Base-by-base conservation (phyloP, 1,140 invertebrate genomes). In the Trachelipus rathkii region DNA sequence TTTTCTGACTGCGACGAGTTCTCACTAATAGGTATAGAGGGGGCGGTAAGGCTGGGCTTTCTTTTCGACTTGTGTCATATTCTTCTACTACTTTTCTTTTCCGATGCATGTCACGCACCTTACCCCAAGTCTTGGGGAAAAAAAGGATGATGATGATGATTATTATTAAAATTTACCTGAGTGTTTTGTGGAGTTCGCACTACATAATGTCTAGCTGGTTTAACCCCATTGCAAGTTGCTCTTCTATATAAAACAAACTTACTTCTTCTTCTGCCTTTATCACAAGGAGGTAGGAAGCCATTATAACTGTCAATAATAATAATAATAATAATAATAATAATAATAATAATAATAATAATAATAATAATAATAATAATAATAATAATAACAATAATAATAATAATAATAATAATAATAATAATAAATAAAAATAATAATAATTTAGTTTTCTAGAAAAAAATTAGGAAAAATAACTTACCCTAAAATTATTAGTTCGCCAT, bases 201-300 rank as follows among this genome's bases (percentile, higher is more conserved):
- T 77, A 96, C 91, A 85, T 98, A 98, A 87, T 97, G 95, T 85
- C 93, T 94, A 68, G 93, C 95, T 82, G 94, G 91, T 83, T 95
- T 95, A 24, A 99, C 95, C 46, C 96, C 96, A 86, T 97, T 98
- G 45, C 95, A 88, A 78, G 89, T 87, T 74, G 89, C 88, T 82
- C 95, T 89, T 85, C 95, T 92, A 85, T 91, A 92, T 33, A 98
- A 87, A 75, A 95, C 90, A 87, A 97, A 98, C 88, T 98, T 97
- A 86, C 94, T 97, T 83, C 93, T 90, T 83, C 93, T 89, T 73
- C 96, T 88, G 13, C 95, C 95, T 82, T 94, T 91, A 86, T 97
- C 95, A 45, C 94, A 95, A 83, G 92, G 91, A 73, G 95, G 93
- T 80, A 98, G 87, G 84, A 91, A 94, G 74, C 96, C 96, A 91